Conservation (phyloP, 2,797 vertebrate genomes). For the Sciaenops ocellatus region DNA sequence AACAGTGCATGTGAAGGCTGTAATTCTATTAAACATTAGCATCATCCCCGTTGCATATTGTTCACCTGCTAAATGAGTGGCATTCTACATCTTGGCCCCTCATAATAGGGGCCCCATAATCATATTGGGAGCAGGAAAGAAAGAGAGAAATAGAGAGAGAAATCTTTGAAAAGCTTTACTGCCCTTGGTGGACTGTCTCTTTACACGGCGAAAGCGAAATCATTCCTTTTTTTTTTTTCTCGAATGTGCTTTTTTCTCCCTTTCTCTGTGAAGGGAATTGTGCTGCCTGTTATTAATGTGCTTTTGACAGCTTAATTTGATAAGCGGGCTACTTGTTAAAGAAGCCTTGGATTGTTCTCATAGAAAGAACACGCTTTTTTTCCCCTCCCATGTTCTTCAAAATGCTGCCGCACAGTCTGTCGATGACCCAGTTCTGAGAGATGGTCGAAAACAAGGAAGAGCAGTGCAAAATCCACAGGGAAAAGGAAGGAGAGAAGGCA, state of each 20-base stretch:
- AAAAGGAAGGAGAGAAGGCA: conserved; percentile 72
- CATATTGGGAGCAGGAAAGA: conserved; percentile 64
- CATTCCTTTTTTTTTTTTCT: conserved; percentile 43
- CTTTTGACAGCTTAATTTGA: conserved; percentile 86
- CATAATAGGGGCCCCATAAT: conserved; percentile 62
- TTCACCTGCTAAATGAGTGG: conserved; percentile 61
- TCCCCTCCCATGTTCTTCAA: conserved; percentile 79
- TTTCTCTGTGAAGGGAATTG: conserved; percentile 71
- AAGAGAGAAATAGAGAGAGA: conserved; percentile 38
- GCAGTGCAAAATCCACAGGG: conserved; percentile 80
- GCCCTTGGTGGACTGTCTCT: conserved; percentile 69
- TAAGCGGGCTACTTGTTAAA: conserved; percentile 83
- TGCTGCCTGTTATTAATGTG: conserved; percentile 83
- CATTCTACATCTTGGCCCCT: conserved; percentile 52
- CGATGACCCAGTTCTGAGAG: conserved; percentile 88
- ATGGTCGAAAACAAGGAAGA: conserved; percentile 86
- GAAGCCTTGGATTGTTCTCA: conserved; percentile 81
- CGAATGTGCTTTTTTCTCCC: conserved; percentile 43
- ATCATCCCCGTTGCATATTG: conserved; percentile 53
- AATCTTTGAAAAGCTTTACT: conserved; percentile 64
- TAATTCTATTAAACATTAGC: conserved; percentile 54
- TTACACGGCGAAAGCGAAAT: conserved; percentile 62
- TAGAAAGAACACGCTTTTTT: conserved; percentile 68
- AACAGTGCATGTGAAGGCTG: conserved; percentile 8
- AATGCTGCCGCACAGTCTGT: conserved; percentile 82